These are phyloP conservation scores for Cephus cinctus DNA, from an alignment of 1,140 invertebrate species.

Conservation along the genomic window DNA sequence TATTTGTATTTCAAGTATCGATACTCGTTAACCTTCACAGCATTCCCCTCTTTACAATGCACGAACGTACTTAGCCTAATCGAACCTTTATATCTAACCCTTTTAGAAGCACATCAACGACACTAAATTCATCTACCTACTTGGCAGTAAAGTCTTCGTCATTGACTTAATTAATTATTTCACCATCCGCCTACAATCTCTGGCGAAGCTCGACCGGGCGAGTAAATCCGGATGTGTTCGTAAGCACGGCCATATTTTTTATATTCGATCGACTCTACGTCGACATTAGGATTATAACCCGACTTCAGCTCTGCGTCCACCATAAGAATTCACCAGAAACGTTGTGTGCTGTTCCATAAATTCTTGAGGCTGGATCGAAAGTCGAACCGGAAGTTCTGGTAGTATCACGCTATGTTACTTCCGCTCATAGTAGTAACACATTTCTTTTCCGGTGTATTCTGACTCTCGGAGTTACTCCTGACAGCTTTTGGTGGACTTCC, in stretches of 20 bases:
- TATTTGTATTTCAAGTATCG: too few relatives aligned
- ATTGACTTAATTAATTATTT: background rate
- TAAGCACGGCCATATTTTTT: too few relatives aligned
- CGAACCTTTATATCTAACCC: background rate
- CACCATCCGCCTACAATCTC: too few relatives aligned
- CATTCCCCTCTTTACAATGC: background rate
- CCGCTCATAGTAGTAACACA: slow-evolving; percentile 67
- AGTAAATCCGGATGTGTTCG: too few relatives aligned
- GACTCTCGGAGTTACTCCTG: slow-evolving; percentile 60
- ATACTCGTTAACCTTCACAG: too few relatives aligned
- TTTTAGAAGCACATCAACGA: background rate
- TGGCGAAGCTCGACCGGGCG: too few relatives aligned
- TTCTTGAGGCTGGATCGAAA: slow-evolving; percentile 46
- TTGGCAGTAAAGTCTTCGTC: background rate
- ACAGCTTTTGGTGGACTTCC: slow-evolving; percentile 58
- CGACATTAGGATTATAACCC: too few relatives aligned
- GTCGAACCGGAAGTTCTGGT: slow-evolving; percentile 51
- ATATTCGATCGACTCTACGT: too few relatives aligned
- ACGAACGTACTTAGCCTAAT: background rate
- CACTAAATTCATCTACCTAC: background rate
- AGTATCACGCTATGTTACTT: slow-evolving; percentile 67
- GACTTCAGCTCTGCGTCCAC: background rate
- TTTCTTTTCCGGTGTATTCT: slow-evolving; percentile 59
- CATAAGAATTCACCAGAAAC: slow-evolving; percentile 36
- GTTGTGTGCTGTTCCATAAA: slow-evolving; percentile 46